Percentiles rank a stretch among this genome's conserved stretches.
Conservation (phyloP, 1,140 invertebrate species). For the Hermatobates lingyangjiaoensis region DNA sequence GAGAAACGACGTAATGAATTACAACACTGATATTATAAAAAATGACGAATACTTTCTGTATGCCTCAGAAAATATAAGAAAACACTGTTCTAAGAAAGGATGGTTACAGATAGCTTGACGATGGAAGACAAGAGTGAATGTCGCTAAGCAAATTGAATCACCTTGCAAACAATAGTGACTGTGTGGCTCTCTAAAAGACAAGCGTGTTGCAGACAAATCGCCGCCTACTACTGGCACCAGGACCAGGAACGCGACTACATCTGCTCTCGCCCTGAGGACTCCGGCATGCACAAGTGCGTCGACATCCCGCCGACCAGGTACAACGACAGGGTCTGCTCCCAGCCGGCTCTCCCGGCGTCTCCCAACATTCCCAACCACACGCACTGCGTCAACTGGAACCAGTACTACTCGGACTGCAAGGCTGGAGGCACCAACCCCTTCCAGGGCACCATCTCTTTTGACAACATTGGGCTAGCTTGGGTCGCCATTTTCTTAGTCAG, state of each 20-base stretch:
- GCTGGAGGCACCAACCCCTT: constrained; percentile 91
- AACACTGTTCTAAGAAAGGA: no score
- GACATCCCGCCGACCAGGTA: constrained; percentile 56
- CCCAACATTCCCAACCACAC: constrained; percentile 30
- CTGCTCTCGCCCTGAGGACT: constrained; percentile 81
- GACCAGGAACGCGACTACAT: constrained; percentile 89
- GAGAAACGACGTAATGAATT: no score
- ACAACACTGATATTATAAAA: no score
- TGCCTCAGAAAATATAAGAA: no score
- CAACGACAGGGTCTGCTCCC: constrained; percentile 37
- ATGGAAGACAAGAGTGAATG: no score
- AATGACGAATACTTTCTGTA: no score
- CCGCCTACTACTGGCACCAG: constrained; percentile 56
- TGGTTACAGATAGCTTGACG: no score
- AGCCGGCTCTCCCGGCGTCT: constrained; percentile 27
- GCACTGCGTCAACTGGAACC: constrained; percentile 95
- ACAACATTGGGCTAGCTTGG: constrained; percentile 99
- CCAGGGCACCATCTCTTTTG: constrained; percentile 97
- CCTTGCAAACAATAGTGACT: no score
- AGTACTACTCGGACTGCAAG: constrained; percentile 91
- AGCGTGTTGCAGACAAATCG: constrained; percentile 31
- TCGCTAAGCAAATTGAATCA: no score
- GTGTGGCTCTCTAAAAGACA: no score
- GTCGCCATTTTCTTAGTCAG: constrained; percentile 98
- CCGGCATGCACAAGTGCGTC: constrained; percentile 82